Base-by-base conservation (phyloP, 2,797 vertebrate species). In the Podargus strigoides region DNA sequence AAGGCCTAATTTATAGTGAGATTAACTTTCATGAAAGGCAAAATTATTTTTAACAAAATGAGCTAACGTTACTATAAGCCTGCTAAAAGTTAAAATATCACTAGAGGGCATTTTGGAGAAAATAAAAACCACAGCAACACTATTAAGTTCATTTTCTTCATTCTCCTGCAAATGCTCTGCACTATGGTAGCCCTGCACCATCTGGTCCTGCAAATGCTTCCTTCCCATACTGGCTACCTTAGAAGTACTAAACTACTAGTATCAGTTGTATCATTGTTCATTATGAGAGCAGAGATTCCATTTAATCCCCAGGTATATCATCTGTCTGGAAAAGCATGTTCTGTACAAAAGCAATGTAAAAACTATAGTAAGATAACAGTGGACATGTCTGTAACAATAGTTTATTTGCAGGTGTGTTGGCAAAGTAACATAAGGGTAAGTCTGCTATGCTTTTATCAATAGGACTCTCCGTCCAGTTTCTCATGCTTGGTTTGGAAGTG, bases 11-110 rank as follows among this genome's bases (percentile, higher is more conserved):
- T 96, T 96, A 77, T 90, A 96, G 91, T 79, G 53, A 83, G 86
- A 74, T 77, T 90, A 76, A 90, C 46, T 86, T 94, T 89, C 67
- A 86, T 8, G 30, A 87, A 68, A 68, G 50, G 19, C 24, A 83
- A 90, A 86, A 64, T 93, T 74, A 94, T 87, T 96, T 97, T 94
- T 81, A 93, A 52, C 39, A 85, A 73, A 93, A 96, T 85, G 63
- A 94, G 66, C 27, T 89, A 86, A 73, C n/a, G 85, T 89, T 86
- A 92, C 75, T 90, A 44, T 55, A 75, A 69, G 47, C 28, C 69
- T 78, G 53, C 46, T 83, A 36, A 37, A 78, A 90, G 52, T 85
- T 85, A 67, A 91, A 76, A 84, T 21, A 83, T 55, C 52, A 34
- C 72, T 89, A 89, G 60, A 91, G 69, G 74, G 42, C 46, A 87